Evolutionary conservation across 2,888 invertebrate species (phyloP), one percentile per base, ranked within the genome.

Genomic region (Agrotis puta): DNA sequence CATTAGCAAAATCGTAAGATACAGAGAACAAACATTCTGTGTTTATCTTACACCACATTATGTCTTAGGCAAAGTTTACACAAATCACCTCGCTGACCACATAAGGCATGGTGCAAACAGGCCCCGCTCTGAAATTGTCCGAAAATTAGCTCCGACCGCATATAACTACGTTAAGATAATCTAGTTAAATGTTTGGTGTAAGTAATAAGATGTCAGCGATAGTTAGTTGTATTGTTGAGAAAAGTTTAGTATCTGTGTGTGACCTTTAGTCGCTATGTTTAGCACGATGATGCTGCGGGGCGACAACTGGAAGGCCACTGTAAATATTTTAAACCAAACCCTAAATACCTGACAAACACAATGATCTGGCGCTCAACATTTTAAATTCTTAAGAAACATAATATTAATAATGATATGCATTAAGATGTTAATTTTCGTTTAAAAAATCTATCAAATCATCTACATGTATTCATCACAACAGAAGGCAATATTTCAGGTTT

Each of bases 141-240:
- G 95, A 95, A 95, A 95, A 95, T 95, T 95, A 95, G 94, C 94
- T 93, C 85, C 90, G 81, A 94, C 95, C 95, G 94, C 94, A 92
- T 94, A 94, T 95, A 95, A 95, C 95, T 94, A 95, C 94, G 92
- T 95, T 95, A 93, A 93, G 94, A 92, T 94, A 94, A 94, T 93
- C 93, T 91, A 86, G 87, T 91, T 90, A 85, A 84, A 81, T 78
- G 85, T 85, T 79, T 88, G 88, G 89, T 70, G 9, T 69, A 83
- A 83, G 83, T 39, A 0, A 51, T 3, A 81, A 83, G 82, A 27
- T 3, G 16, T 0, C 27, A 77, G 85, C 84, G 68, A 64, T 62
- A 48, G 0, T 14, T 0, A 6, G 13, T 56, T 54, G 18, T n/a
- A 5, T 18, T 18, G 2, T 20, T 18, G 9, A 6, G n/a, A 16